Base-by-base conservation (phyloP, 2,797 vertebrate species). In the Trachurus trachurus region DNA sequence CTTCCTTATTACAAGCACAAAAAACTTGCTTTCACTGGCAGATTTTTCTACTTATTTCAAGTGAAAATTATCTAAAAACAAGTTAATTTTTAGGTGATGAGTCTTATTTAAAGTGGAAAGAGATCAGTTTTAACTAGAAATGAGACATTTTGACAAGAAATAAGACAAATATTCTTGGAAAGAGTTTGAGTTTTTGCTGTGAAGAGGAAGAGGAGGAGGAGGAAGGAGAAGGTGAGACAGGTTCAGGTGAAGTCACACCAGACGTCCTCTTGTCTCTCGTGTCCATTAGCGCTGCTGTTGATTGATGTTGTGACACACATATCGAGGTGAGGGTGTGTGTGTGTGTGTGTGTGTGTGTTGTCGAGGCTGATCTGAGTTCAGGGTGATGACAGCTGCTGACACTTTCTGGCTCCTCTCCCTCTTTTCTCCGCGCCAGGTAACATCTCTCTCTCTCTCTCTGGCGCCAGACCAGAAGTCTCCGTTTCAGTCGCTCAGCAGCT, bases 331-430 rank as follows among this genome's bases (percentile, higher is more conserved):
- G 71, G 31, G 31, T 31, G 29, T 31, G 29, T 31, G 29, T 31
- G 29, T 31, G 29, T 31, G 29, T 31, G 29, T 31, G 29, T 31
- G 29, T 34, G 66, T n/a, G n/a, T n/a, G n/a, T n/a, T n/a, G n/a
- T n/a, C n/a, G n/a, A 84, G 86, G 88, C 84, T 78, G 89, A 84
- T 69, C 85, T 89, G 84, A 89, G 88, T 91, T 93, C 90, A 91
- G 81, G 85, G 87, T 74, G 94, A 92, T 93, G 93, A 95, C 93
- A 94, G 92, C 82, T 80, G 66, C 86, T 87, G 89, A 92, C 89
- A 85, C 70, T 57, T 91, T 78, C 79, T 91, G 90, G 90, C 89
- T 91, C 71, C 78, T 79, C 75, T 80, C 88, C 83, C 54, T 87
- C 72, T 85, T 84, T 84, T 78, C 85, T 86, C 83, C 83, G 85